These are phyloP conservation scores for Trypoxylon attenuatum DNA, from an alignment of 2,888 invertebrate genomes.

Conservation along the genomic window DNA sequence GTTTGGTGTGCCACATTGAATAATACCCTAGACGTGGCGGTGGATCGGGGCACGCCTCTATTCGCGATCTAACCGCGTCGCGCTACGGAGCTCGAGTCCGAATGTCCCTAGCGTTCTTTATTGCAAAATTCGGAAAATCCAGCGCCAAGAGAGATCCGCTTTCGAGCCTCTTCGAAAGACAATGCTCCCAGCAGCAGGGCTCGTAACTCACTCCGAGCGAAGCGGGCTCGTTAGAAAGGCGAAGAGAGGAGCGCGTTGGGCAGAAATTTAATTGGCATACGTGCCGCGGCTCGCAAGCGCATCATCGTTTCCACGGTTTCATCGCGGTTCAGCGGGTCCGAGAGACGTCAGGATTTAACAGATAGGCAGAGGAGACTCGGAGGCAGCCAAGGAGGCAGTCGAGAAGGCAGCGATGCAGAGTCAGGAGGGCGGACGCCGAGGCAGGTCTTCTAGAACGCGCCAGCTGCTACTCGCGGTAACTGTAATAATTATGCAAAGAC, in stretches of 20 bases:
- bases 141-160: no score
- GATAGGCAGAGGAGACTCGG: neutral
- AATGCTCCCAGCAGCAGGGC: neutral
- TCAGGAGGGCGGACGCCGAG: constrained; percentile 7
- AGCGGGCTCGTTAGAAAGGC: no score
- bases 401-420: constrained; percentile 10
- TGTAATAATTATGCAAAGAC: constrained; percentile 72
- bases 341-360: neutral
- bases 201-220: neutral
- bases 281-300: neutral
- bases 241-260: no score
- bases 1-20: constrained; percentile 31
- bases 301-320: no score
- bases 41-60: neutral
- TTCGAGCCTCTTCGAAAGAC: no score
- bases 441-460: constrained; percentile 41
- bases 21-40: constrained; percentile 23
- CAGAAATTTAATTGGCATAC: neutral
- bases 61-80: no score
- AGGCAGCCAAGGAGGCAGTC: neutral
- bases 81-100: neutral
- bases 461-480: constrained; percentile 63
- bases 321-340: neutral
- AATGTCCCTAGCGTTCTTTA: neutral
- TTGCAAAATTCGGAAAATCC: no score